Percentiles rank a stretch among this genome's conserved stretches.
These are phyloP conservation scores for Danio jaintianensis DNA, from an alignment of 2,797 vertebrate genomes.

Conservation along the genomic window DNA sequence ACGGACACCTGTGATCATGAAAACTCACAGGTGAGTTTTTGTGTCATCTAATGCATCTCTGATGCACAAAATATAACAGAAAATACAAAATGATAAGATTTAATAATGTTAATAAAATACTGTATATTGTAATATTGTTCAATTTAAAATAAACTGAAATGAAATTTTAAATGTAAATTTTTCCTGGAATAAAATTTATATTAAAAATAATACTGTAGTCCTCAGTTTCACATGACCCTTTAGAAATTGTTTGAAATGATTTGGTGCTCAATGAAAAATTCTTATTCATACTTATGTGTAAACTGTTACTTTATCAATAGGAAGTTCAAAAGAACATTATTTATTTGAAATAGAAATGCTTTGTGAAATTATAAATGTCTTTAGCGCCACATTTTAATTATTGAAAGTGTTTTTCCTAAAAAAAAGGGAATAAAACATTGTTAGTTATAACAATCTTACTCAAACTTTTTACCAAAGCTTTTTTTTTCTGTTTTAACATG, in stretches of 20 bases:
- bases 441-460: background rate
- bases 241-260: background rate
- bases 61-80: background rate
- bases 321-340: background rate
- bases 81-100: background rate
- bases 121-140: background rate
- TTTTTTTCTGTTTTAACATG: conserved; percentile 24
- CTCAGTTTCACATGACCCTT: background rate
- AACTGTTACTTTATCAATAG: background rate
- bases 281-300: too few relatives aligned
- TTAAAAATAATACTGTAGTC: background rate
- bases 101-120: background rate
- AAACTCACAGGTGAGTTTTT: conserved; percentile 77
- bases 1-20: conserved; percentile 72
- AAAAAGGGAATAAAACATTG: background rate
- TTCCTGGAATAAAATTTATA: background rate
- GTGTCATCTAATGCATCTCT: background rate
- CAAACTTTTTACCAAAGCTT: background rate
- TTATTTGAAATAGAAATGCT: background rate
- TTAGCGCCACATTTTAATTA: background rate
- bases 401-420: background rate
- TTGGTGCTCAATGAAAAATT: background rate
- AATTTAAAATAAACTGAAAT: background rate
- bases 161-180: background rate
- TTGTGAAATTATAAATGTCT: background rate